Evolutionary conservation across 2,888 invertebrate genomes (phyloP).

Genomic region (Dioctria linearis): DNA sequence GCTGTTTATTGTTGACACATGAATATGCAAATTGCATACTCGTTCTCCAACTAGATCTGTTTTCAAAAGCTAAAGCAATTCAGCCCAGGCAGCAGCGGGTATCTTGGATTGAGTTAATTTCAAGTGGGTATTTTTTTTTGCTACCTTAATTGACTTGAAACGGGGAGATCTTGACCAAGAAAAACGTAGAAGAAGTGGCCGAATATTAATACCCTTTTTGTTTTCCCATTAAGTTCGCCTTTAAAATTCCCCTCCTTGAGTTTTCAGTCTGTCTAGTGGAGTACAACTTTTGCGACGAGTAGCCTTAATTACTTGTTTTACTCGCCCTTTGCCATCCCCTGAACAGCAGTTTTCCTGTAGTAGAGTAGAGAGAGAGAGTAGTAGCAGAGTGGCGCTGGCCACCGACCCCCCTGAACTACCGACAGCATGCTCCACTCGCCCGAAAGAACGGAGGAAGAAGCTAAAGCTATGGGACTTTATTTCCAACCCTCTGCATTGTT

Average conservation of each 20-base stretch:
- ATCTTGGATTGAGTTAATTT: conserved; percentile 35
- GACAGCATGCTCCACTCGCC: not conserved
- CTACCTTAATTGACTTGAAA: conserved; percentile 41
- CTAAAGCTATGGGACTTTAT: not conserved
- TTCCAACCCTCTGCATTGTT: not conserved
- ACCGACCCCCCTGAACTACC: not conserved
- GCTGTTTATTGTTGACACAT: conserved; percentile 50
- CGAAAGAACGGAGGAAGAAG: conserved; percentile 2
- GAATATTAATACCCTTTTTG: conserved; percentile 51
- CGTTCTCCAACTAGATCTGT: conserved; percentile 33
- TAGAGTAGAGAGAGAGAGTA: not conserved
- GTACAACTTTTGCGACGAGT: conserved; percentile 60
- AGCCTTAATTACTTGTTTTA: conserved; percentile 61
- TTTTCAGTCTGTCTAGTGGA: conserved; percentile 22
- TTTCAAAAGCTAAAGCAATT: conserved; percentile 10
- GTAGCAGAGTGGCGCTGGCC: not conserved
- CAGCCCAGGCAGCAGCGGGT: not conserved
- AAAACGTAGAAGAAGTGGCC: conserved; percentile 47
- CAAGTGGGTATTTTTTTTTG: conserved; percentile 15
- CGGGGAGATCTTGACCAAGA: conserved; percentile 37
- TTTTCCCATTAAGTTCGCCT: conserved; percentile 51
- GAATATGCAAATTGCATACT: conserved; percentile 46
- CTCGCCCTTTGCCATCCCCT: conserved; percentile 53
- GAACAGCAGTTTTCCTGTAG: not conserved
- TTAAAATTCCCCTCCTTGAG: conserved; percentile 42